Evolutionary conservation across 2,888 invertebrate genomes (phyloP).

Genomic region (Xanthorhoe designata): DNA sequence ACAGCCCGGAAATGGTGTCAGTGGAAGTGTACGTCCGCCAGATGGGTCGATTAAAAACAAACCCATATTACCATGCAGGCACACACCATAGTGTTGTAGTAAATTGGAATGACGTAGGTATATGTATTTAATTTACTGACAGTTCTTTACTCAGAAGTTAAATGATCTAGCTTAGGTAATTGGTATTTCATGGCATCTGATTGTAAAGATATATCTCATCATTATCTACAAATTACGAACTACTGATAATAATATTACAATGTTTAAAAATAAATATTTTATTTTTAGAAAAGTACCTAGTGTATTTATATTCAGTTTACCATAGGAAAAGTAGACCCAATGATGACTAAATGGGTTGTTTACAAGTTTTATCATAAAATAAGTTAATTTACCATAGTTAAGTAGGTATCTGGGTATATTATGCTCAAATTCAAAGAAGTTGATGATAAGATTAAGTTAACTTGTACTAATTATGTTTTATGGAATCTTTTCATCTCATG

Average conservation of each 20-base stretch:
- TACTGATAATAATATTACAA: not conserved
- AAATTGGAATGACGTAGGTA: not conserved
- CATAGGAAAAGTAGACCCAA: not conserved
- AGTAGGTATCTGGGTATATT: not conserved
- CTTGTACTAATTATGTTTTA: not conserved
- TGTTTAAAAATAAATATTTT: not conserved
- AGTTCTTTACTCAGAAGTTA: not conserved
- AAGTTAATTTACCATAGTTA: not conserved
- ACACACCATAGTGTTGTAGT: not conserved
- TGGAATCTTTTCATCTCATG: not conserved
- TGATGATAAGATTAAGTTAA: not conserved
- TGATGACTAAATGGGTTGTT: not conserved
- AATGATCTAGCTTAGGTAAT: too few species aligned
- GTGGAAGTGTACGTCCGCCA: slow-evolving; percentile 83
- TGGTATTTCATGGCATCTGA: too few species aligned
- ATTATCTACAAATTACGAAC: not conserved
- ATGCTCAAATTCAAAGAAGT: not conserved
- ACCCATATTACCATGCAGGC: slow-evolving; percentile 22
- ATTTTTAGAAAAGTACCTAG: not conserved
- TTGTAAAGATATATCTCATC: too few species aligned
- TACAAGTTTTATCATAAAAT: not conserved
- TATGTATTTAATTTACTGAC: too few species aligned
- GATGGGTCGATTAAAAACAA: slow-evolving; percentile 62
- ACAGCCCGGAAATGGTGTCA: slow-evolving; percentile 77
- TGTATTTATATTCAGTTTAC: not conserved